Percentiles rank a stretch among this genome's conserved stretches.
These are phyloP conservation scores for Tuta absoluta DNA, from an alignment of 2,888 invertebrate species.

Conservation along the genomic window DNA sequence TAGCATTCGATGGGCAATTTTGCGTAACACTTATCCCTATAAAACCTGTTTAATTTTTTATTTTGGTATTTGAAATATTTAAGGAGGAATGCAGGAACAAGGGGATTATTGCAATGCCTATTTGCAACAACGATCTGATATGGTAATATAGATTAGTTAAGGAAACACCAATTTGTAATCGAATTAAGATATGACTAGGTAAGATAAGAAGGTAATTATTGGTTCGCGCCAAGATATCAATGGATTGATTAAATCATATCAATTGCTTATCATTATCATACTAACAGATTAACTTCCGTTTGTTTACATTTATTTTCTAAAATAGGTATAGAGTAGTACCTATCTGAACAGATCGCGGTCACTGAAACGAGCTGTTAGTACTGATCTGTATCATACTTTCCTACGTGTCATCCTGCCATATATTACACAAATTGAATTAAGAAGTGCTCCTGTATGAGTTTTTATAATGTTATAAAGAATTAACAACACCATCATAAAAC, in stretches of 20 bases:
- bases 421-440: too few species aligned
- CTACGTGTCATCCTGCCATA: too few species aligned
- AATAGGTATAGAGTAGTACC: neutral
- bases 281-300: neutral
- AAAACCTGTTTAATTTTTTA: neutral
- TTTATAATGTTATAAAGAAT: neutral
- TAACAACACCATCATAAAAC: neutral
- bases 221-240: conserved; percentile 4
- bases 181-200: neutral
- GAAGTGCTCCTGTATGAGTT: neutral
- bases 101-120: neutral
- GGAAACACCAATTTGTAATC: neutral
- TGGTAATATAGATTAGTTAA: neutral
- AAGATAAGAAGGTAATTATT: neutral
- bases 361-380: too few species aligned
- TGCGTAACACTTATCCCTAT: neutral
- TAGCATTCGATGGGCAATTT: neutral
- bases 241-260: neutral
- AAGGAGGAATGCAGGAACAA: conserved; percentile 2
- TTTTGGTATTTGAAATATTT: neutral
- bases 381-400: too few species aligned
- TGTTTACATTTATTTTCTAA: neutral
- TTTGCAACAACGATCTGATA: neutral
- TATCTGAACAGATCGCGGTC: too few species aligned
- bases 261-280: neutral